Evolutionary conservation across 2,888 invertebrate species (phyloP), one percentile per base, ranked within the genome.

Genomic region (Pyrocoelia pectoralis): DNA sequence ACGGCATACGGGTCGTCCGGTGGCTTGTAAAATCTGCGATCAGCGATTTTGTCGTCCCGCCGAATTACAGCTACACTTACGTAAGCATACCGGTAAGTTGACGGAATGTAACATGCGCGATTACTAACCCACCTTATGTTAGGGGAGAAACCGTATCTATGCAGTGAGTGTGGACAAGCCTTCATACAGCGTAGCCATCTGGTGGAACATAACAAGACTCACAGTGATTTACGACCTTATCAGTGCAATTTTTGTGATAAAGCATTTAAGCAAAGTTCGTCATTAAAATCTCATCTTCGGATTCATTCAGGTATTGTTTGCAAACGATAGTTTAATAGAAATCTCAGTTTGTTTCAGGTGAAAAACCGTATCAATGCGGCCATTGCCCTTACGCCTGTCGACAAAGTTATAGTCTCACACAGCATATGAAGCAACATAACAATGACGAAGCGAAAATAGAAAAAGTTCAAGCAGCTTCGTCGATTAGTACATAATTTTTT

Each of bases 261-360:
- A 50, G 71, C 72, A 0, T 80, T 80, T 65, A 77, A 78, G 61
- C 76, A 77, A 53, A 69, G 71, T 10, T 73, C 76, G 1, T 73
- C 76, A 0, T 68, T 80, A 2, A 79, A 76, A 33, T 70, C 75
- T 1, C 80, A 80, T 58, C 57, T 76, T 12, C 73, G 73, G 38
- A 79, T 80, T 48, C 80, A 80, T 70, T 69, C 71, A 61, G 78
- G 79, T n/a, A n/a, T n/a, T n/a, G n/a, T n/a, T n/a, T n/a, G n/a
- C n/a, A n/a, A n/a, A n/a, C n/a, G n/a, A n/a, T n/a, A n/a, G n/a
- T n/a, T n/a, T n/a, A n/a, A n/a, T n/a, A 24, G 5, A 2, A 40
- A 13, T 8, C 13, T 13, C 12, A 1, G 15, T 8, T 40, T 54
- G 17, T 55, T 74, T 61, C 65, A 74, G 79, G 77, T 0, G 69